Evolutionary conservation across 1,140 invertebrate genomes (phyloP).

Genomic region (Alviniconcha marisindica): DNA sequence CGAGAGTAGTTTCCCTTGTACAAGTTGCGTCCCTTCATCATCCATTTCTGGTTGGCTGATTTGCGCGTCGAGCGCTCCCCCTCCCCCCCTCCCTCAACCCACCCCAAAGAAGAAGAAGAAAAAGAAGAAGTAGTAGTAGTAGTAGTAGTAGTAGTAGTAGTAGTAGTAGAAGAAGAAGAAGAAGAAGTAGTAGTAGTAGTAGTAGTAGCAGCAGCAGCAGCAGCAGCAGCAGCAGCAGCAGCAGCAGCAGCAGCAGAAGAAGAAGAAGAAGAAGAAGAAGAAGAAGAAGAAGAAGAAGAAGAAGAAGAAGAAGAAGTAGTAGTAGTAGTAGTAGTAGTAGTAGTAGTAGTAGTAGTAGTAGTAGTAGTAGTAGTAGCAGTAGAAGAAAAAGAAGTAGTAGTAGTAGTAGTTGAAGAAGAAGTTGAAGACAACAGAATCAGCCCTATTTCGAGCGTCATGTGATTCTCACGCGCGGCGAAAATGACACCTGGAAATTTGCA

Average conservation of each 20-base stretch:
- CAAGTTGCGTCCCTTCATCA: too few relatives aligned
- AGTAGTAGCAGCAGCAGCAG: not conserved
- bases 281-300: not conserved
- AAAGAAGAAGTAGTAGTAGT: too few relatives aligned
- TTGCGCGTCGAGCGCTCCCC: too few relatives aligned
- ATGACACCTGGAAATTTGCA: not conserved
- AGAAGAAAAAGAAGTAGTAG: conserved; percentile 34
- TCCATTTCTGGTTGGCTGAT: too few relatives aligned
- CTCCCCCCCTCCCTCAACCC: too few relatives aligned
- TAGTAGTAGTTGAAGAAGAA: conserved; percentile 19
- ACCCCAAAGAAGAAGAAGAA: too few relatives aligned
- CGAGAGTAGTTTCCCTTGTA: too few relatives aligned
- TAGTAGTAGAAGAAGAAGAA: not conserved
- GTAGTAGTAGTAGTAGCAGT: conserved; percentile 37
- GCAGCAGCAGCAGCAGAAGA: too few relatives aligned
- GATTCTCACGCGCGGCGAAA: not conserved
- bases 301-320: not conserved
- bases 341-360: conserved; percentile 38
- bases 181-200: conserved; percentile 2
- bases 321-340: conserved; percentile 38
- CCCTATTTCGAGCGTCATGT: not conserved
- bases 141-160: conserved; percentile 12
- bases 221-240: not conserved
- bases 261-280: not conserved
- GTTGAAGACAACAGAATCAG: not conserved